Conservation (phyloP, 2,113 vertebrate species). For the Theropithecus gelada region DNA sequence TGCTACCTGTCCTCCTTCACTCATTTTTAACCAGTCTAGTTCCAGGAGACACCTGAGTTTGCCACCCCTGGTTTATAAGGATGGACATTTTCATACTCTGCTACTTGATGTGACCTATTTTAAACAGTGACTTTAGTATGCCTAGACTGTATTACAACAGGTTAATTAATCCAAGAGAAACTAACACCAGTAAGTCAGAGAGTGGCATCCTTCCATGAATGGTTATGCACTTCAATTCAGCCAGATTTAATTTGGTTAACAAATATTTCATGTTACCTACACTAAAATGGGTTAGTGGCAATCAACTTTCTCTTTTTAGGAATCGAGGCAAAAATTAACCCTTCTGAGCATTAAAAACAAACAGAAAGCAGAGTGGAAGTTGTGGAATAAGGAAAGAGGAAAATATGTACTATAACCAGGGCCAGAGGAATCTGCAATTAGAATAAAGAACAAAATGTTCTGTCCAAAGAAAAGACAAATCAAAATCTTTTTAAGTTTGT, state of each 20-base stretch:
- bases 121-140: not conserved
- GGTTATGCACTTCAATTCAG: not conserved
- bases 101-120: not conserved
- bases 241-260: slow-evolving; percentile 13
- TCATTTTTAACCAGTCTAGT: not conserved
- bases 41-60: not conserved
- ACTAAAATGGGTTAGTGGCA: not conserved
- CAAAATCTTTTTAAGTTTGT: slow-evolving; percentile 48
- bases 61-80: not conserved
- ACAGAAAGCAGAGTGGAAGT: not conserved
- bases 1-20: not conserved
- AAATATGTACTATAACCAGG: not conserved
- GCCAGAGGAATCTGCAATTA: slow-evolving; percentile 57
- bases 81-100: not conserved
- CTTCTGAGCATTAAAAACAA: slow-evolving; percentile 50
- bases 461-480: slow-evolving; percentile 53
- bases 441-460: slow-evolving; percentile 65
- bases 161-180: slow-evolving; percentile 27
- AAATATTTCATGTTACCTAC: slow-evolving; percentile 20
- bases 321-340: slow-evolving; percentile 48
- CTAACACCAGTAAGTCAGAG: not conserved
- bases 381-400: not conserved
- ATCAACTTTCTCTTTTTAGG: not conserved
- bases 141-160: not conserved
- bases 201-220: not conserved